Evolutionary conservation across 92 coral and sea anemone genomes (phyloP).

Genomic region (Montipora capitata): DNA sequence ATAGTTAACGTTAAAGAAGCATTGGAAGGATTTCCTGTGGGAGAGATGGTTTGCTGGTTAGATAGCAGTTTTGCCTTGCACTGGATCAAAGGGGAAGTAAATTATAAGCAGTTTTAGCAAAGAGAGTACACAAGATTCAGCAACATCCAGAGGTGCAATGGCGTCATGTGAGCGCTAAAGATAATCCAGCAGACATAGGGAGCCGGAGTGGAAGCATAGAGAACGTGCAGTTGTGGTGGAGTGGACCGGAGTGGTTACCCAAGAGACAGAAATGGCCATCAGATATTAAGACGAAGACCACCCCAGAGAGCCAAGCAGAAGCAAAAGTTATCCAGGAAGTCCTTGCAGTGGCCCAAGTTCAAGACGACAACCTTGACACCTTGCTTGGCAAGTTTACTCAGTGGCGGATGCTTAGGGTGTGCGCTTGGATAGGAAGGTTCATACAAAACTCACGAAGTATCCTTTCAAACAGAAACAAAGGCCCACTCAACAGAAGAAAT

Average conservation of each 20-base stretch:
- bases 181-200: slow-evolving; percentile 48
- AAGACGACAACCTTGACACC: neutral
- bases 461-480: neutral
- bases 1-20: slow-evolving; percentile 16
- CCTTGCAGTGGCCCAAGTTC: slow-evolving; percentile 10
- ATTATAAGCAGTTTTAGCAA: slow-evolving; percentile 53
- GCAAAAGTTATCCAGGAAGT: slow-evolving; percentile 45
- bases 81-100: slow-evolving; percentile 38
- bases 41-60: slow-evolving; percentile 36
- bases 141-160: slow-evolving; percentile 18
- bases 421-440: neutral
- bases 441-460: neutral
- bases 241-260: slow-evolving; percentile 29
- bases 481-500: neutral
- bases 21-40: slow-evolving; percentile 34
- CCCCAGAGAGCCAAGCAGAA: slow-evolving; percentile 39
- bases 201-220: slow-evolving; percentile 29
- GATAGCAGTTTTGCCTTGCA: slow-evolving; percentile 59
- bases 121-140: slow-evolving; percentile 40
- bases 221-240: slow-evolving; percentile 27
- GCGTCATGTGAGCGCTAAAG: slow-evolving; percentile 33
- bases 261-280: slow-evolving; percentile 29
- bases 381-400: neutral
- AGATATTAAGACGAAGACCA: slow-evolving; percentile 28
- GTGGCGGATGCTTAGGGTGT: neutral